Base-by-base conservation (phyloP, 2,888 invertebrate species). In the Heliconius cydno region DNA sequence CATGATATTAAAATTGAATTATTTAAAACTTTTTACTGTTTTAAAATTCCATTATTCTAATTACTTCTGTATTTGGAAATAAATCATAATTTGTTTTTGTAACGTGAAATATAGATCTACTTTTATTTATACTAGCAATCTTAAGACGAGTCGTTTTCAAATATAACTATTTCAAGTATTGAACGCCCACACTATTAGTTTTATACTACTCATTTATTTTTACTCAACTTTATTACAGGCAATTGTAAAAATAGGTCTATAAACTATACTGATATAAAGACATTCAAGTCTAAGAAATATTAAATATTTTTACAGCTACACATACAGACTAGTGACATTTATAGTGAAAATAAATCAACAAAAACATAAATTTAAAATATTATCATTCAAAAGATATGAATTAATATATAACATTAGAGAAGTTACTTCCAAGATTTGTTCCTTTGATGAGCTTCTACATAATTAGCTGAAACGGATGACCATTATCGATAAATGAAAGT, bases 211-310 rank as follows among this genome's bases (percentile, higher is more conserved):
- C 52, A 68, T 76, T 79, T 46, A 30, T 79, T 78, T 80, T 67
- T 52, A 72, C 30, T 79, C 63, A 7, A 75, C 70, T 81, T 77
- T 79, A 81, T 79, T 65, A 46, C 76, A 30, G 28, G 57, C 75
- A 60, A 75, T 66, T 72, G 80, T 66, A 57, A 71, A 73, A 25
- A 77, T 74, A 68, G 30, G 38, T 19, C 73, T 73, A 46, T 77
- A 80, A 74, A 74, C 63, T 57, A n/a, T 34, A 66, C 28, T 74
- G 73, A 73, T 78, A 73, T 78, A 73, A 57, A 66, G 38, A 57
- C 13, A 78, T 34, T 15, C 3, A 38, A 65, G 0, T 19, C 3
- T 22, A 52, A 75, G n/a, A 34, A 65, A 25, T 65, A 28, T 41
- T 75, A 19, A 65, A 65, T 41, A 25, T 28, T 41, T 65, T 63